Base-by-base conservation (phyloP, 2,797 vertebrate genomes). In the Falco berigora region DNA sequence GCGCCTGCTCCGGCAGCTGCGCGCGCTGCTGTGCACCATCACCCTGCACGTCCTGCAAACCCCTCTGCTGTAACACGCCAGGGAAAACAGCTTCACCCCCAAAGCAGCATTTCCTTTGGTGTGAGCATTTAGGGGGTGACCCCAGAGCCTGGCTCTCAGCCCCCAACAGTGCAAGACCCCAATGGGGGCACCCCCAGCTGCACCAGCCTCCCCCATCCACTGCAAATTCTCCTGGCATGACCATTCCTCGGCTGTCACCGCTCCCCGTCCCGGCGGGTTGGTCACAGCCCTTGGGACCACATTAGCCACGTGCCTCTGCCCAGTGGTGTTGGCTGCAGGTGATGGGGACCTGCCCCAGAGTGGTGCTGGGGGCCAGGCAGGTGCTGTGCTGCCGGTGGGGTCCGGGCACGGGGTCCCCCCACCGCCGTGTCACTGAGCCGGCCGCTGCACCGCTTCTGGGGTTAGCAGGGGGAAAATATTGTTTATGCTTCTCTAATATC, bases 401-500 rank as follows among this genome's bases (percentile, higher is more conserved):
- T 63, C 68, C 0, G 1, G 62, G 38, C 74, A 10, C 6, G 0
- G 25, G 22, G n/a, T 66, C 19, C 42, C 64, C 23, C 27, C 5
- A 0, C 14, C 2, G 0, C 77, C 1, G 0, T 8, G 34, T 56
- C 56, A 4, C 86, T 1, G 1, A 40, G 28, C 32, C 5, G 6
- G 46, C 32, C 9, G 8, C 77, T 14, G 73, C 1, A 4, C 66
- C 2, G 0, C 58, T 93, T 58, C 92, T 91, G 83, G 92, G 92
- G 86, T 84, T 89, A 93, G 96, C 49, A n/a, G 42, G 55, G 80
- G 52, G 63, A 78, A 93, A 95, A 96, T 90, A 53, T 55, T 98
- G 97, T 97, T 98, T 97, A 87, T 96, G 97, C 95, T 96, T 94
- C 97, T 96, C 97, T 96, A 97, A 97, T 97, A 97, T 97, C 93